Evolutionary conservation across 2,888 invertebrate species (phyloP).

Genomic region (Eubasilissa splendida): DNA sequence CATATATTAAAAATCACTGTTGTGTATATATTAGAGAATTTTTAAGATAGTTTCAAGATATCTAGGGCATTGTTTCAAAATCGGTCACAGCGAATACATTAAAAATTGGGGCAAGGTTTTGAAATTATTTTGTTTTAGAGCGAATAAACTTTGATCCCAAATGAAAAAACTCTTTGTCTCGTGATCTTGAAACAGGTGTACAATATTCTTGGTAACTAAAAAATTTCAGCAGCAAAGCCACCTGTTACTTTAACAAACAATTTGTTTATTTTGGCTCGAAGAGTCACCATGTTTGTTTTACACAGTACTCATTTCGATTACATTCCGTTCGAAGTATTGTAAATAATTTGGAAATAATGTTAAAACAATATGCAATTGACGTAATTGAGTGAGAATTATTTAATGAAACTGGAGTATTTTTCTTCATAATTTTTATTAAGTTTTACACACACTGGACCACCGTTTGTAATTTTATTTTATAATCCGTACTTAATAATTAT

Average conservation of each 20-base stretch:
- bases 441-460: too few relatives aligned
- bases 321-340: too few relatives aligned
- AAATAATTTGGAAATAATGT: too few relatives aligned
- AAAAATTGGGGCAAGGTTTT: background rate
- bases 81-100: too few relatives aligned
- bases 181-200: constrained; percentile 29
- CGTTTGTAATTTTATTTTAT: too few relatives aligned
- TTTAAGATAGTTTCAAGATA: too few relatives aligned
- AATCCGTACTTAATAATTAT: too few relatives aligned
- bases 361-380: too few relatives aligned
- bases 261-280: constrained; percentile 28
- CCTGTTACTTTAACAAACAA: constrained; percentile 20
- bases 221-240: constrained; percentile 12
- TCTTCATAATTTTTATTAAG: too few relatives aligned
- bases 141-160: constrained; percentile 1
- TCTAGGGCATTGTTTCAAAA: too few relatives aligned
- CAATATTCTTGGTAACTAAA: background rate
- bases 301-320: background rate
- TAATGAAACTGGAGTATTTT: background rate
- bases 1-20: too few relatives aligned
- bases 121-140: background rate
- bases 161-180: background rate
- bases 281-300: constrained; percentile 9
- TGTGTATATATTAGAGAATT: too few relatives aligned
- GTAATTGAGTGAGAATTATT: background rate